Evolutionary conservation across 2,888 invertebrate genomes (phyloP), one percentile per base, ranked within the genome.

Genomic region (Xylophagus ater): DNA sequence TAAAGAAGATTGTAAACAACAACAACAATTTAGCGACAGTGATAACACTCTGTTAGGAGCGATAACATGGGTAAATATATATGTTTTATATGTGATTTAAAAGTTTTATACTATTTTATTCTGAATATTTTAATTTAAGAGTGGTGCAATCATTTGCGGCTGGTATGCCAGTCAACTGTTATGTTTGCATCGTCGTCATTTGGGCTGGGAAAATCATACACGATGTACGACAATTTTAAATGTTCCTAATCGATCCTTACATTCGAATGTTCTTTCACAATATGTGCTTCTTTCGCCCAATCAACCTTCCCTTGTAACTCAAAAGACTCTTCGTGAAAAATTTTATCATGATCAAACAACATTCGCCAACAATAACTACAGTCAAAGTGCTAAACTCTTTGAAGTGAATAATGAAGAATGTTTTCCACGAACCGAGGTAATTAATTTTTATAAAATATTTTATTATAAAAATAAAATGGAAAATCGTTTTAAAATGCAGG

Each of bases 131-230:
- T 10, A 26, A 41, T 60, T 64, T 43, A 63, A 78, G 78, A 74
- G 76, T 48, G 69, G 76, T 49, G 70, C 71, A 13, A 54, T 77
- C 31, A 71, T 76, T 12, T 54, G 75, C 42, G 76, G 77, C 29
- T 77, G 74, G 73, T 72, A 74, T 42, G 67, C 76, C 14, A 74
- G 72, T 51, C 76, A 78, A 49, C 59, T 74, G 2, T 57, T 74
- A 31, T 60, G 62, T 42, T 48, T 62, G 4, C 56, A 55, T 10
- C 49, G 51, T 13, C 56, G 57, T 10, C 40, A 42, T 12, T 35
- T 33, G 10, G 43, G 44, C 2, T 44, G 45, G 37, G 37, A 46
- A 4, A 19, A 17, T 8, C 26, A 34, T 15, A 44, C 41, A 30
- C 25, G 32, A 8, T 42, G 46, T 43, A 40, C 43, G 21, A 45